phyloP scores from a whole-genome alignment of 2,888 invertebrate species.

The Camptogramma bilineatum region DNA sequence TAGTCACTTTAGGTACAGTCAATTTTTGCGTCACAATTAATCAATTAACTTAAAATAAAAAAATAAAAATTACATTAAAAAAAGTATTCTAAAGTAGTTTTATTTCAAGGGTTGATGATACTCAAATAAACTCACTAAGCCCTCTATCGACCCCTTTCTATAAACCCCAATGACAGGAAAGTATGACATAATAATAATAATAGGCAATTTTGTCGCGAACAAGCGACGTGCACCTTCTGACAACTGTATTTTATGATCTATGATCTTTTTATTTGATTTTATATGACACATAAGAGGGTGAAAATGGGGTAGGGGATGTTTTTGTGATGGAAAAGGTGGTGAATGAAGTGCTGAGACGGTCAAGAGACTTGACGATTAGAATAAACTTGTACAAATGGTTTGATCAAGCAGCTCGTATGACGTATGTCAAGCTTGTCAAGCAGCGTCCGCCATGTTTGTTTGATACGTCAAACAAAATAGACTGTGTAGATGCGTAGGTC shows the following conservation, averaged over 20 bases:
- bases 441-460: too few relatives aligned
- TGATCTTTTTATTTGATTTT: slow-evolving; percentile 31
- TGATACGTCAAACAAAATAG: too few relatives aligned
- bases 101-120: background rate
- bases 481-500: too few relatives aligned
- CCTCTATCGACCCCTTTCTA: background rate
- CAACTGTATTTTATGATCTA: slow-evolving; percentile 34
- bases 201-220: slow-evolving; percentile 27
- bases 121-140: background rate
- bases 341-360: too few relatives aligned
- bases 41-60: background rate
- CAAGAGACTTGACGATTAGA: too few relatives aligned
- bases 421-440: too few relatives aligned
- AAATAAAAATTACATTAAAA: too few relatives aligned
- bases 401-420: too few relatives aligned
- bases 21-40: too few relatives aligned
- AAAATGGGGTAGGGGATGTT: slow-evolving; percentile 15
- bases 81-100: background rate
- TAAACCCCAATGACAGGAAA: slow-evolving; percentile 22
- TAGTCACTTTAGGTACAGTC: too few relatives aligned
- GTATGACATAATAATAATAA: slow-evolving; percentile 12
- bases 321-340: background rate
- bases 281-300: slow-evolving; percentile 29
- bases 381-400: too few relatives aligned
- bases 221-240: slow-evolving; percentile 29